Conservation (phyloP, 2,113 vertebrate species). For the Manacus vitellinus region DNA sequence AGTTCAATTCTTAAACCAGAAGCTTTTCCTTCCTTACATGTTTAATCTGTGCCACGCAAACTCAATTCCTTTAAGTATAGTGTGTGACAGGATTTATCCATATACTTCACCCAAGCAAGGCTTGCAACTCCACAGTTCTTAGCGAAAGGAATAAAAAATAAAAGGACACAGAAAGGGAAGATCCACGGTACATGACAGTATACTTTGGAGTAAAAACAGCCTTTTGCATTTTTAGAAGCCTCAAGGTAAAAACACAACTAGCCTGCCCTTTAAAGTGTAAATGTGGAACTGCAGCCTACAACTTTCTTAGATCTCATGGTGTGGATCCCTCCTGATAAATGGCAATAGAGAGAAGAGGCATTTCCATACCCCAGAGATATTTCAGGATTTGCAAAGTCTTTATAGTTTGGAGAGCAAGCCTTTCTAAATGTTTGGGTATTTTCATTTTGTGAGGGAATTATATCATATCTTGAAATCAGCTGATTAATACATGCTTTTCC, state of each 20-base stretch:
- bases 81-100: background rate
- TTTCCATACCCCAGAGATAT: background rate
- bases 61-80: background rate
- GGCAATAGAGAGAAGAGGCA: background rate
- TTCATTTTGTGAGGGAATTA: background rate
- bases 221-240: background rate
- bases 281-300: background rate
- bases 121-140: background rate
- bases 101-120: background rate
- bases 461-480: background rate
- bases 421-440: background rate
- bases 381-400: background rate
- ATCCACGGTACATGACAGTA: fast-evolving
- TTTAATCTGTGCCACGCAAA: background rate
- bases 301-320: background rate
- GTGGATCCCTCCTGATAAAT: background rate
- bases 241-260: background rate
- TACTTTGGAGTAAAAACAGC: background rate
- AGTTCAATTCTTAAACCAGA: background rate
- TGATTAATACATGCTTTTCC: background rate
- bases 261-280: background rate
- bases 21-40: background rate
- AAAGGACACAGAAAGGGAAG: background rate
- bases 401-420: background rate
- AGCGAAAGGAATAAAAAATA: background rate